Evolutionary conservation across 2,113 vertebrate species (phyloP).

Genomic region (Rattus rattus): DNA sequence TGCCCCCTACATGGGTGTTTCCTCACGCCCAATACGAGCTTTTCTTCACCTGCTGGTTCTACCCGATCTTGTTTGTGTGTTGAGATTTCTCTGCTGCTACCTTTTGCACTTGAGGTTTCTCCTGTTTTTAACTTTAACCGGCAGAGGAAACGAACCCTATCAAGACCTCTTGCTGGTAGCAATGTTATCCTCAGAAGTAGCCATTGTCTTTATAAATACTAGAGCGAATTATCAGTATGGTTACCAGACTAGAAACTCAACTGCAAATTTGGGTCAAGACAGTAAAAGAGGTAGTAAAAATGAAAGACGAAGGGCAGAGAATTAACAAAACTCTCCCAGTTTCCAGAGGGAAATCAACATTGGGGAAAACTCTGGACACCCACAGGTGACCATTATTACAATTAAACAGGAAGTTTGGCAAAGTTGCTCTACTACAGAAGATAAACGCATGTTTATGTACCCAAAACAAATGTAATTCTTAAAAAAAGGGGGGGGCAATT

Average conservation of each 20-base stretch:
- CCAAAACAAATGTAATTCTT: constrained; percentile 28
- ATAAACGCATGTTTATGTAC: constrained; percentile 27
- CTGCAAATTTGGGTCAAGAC: background rate
- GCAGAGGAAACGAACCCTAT: background rate
- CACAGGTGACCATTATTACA: constrained; percentile 1
- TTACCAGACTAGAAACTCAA: background rate
- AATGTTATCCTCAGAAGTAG: background rate
- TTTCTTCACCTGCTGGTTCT: too few relatives aligned
- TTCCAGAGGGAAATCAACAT: background rate
- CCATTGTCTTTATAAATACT: constrained; percentile 32
- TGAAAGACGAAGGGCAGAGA: background rate
- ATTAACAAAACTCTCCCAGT: constrained; percentile 21
- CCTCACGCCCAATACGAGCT: background rate
- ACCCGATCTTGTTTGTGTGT: too few relatives aligned
- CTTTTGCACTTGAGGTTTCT: background rate
- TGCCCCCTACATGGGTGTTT: background rate
- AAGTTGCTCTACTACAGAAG: constrained; percentile 26
- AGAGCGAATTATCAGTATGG: background rate
- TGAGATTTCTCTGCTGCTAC: background rate
- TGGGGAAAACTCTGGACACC: background rate
- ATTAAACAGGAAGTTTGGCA: constrained; percentile 32
- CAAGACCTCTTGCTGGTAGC: background rate
- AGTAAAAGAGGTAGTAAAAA: constrained; percentile 19
- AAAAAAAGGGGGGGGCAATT: constrained; percentile 20
- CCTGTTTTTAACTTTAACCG: background rate